These are phyloP conservation scores for Dipodomys spectabilis DNA, from an alignment of 2,113 vertebrate species.

Conservation along the genomic window DNA sequence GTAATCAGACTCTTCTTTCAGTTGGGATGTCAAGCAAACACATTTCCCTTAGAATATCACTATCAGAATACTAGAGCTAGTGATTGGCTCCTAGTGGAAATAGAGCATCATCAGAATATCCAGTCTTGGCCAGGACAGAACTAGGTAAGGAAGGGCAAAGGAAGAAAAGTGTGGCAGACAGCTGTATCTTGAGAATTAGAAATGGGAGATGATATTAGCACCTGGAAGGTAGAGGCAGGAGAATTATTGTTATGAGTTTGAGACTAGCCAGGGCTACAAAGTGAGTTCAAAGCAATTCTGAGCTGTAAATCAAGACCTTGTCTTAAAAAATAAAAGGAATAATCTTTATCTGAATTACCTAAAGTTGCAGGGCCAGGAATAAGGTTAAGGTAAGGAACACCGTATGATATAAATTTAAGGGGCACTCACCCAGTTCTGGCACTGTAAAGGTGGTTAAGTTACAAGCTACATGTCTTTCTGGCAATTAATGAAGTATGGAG, in stretches of 20 bases:
- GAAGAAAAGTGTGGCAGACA: neutral
- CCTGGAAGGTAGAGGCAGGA: no score
- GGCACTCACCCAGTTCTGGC: neutral
- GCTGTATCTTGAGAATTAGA: neutral
- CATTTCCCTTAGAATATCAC: constrained; percentile 32
- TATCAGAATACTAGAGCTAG: constrained; percentile 22
- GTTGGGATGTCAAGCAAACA: constrained; percentile 53
- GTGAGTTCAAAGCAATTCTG: no score
- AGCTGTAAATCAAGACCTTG: no score
- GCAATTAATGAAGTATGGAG: constrained; percentile 56
- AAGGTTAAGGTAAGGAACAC: neutral
- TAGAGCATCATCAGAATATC: constrained; percentile 42
- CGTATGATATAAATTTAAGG: neutral
- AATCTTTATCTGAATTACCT: constrained; percentile 36
- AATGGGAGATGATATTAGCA: neutral
- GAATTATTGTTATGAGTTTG: no score
- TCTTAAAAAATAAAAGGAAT: neutral
- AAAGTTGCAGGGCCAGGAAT: neutral
- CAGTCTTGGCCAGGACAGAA: constrained; percentile 37
- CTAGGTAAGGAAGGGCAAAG: neutral
- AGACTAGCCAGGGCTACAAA: no score
- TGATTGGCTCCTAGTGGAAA: neutral
- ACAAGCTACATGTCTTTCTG: constrained; percentile 30
- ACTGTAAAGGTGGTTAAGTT: constrained; percentile 47
- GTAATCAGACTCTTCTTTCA: constrained; percentile 55